Base-by-base conservation (phyloP, 1,140 invertebrate genomes). In the Temnothorax curvispinosus region DNA sequence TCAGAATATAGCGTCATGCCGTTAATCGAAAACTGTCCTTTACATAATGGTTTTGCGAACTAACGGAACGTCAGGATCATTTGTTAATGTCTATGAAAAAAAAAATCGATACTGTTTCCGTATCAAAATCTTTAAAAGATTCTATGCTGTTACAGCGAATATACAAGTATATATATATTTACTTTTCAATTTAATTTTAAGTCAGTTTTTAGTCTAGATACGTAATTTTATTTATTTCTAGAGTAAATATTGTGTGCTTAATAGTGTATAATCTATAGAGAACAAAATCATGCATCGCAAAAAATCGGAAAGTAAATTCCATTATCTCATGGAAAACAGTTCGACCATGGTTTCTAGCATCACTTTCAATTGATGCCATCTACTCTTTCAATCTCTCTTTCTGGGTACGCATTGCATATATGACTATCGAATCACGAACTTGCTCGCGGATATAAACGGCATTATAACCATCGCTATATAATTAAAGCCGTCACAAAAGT, bases 401-500 rank as follows among this genome's bases (percentile, higher is more conserved):
- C 44, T 77, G 7, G 9, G 18, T 44, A 35, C 13, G 58, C 11
- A 15, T 65, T 21, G 21, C 21, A 21, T 21, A 52, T 77, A 32
- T 41, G 9, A 38, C 38, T 60, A 60, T 77, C 60, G 27, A 78
- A 78, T 54, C 27, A 27, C 44, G 35, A 74, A 65, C 15, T 78
- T 13, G 27, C 44, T 78, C 41, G 21, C 41, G 13, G 54, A 75
- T 47, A 60, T 58, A 15, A 85, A 54, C n/a, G 3, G 6, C 15
- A 65, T 85, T 65, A 78, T 78, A 44, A 77, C 50, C 47, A 6
- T 41, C 5, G 44, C 11, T 27, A 27, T 60, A 32, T 74, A 74
- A 78, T 85, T 71, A 60, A 58, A 76, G 21, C 69, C 32, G 21
- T 47, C 80, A 41, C 41, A 88, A 89, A 88, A 88, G 38, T 85